Evolutionary conservation across 2,797 vertebrate genomes (phyloP).

Genomic region (Apogon talboti): DNA sequence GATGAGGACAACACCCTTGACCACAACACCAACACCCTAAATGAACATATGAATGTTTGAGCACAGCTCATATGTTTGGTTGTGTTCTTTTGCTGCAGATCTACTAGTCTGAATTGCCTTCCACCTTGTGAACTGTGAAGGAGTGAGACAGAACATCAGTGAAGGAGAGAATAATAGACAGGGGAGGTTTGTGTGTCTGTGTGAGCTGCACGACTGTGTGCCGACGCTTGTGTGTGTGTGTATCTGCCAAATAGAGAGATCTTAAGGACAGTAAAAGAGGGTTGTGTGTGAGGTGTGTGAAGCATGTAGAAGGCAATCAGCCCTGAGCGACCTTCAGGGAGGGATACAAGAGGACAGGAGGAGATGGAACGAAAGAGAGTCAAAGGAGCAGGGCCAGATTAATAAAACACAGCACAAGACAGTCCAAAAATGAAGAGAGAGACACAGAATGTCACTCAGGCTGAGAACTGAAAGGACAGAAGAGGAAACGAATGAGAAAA

Average conservation of each 20-base stretch:
- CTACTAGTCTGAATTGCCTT: constrained; percentile 39
- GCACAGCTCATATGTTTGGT: constrained; percentile 32
- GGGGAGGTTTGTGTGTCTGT: constrained; percentile 7
- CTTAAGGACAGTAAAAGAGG: constrained; percentile 43
- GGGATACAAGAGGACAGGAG: constrained; percentile 17
- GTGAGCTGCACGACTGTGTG: no score
- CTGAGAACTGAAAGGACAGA: neutral
- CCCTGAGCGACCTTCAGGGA: constrained; percentile 45
- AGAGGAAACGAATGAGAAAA: constrained; percentile 7
- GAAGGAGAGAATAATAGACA: constrained; percentile 33
- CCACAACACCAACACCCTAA: no score
- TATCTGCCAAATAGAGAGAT: constrained; percentile 21
- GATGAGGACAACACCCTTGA: no score
- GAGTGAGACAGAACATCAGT: constrained; percentile 31
- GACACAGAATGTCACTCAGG: neutral
- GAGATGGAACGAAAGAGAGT: constrained; percentile 13
- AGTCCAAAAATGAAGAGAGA: neutral
- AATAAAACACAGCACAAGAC: neutral
- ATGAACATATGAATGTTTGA: constrained; percentile 17
- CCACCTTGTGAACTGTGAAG: constrained; percentile 43
- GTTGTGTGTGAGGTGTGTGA: constrained; percentile 31
- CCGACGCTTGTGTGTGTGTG: constrained; percentile 15
- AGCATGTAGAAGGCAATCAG: constrained; percentile 37
- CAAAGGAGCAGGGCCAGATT: neutral
- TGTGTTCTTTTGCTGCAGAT: constrained; percentile 40